Conservation (phyloP, 2,113 vertebrate species). For the Charina bottae region DNA sequence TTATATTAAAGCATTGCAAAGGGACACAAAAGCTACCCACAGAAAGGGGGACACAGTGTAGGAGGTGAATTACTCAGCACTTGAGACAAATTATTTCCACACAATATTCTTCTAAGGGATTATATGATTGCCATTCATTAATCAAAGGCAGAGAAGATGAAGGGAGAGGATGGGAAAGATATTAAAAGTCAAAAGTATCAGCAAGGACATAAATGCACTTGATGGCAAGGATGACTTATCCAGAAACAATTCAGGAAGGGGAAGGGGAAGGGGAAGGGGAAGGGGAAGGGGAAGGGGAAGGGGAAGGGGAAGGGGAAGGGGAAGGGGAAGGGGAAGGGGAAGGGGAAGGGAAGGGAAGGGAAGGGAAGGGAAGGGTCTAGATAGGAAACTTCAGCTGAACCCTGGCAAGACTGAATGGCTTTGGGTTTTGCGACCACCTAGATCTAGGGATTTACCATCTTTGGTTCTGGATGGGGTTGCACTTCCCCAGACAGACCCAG, state of each 20-base stretch:
- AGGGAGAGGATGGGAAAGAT: not conserved
- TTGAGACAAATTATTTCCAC: not conserved
- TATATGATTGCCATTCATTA: slow-evolving; percentile 3
- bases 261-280: too few relatives aligned
- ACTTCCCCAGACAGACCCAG: too few relatives aligned
- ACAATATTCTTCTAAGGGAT: slow-evolving; percentile 12
- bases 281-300: too few relatives aligned
- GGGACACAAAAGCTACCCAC: not conserved
- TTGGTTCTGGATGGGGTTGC: too few relatives aligned
- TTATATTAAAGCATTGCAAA: not conserved
- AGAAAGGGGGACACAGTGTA: not conserved
- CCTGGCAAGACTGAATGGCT: too few relatives aligned
- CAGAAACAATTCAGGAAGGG: not conserved
- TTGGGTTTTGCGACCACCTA: too few relatives aligned
- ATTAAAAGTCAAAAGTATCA: slow-evolving; percentile 21
- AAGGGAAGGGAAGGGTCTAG: not conserved
- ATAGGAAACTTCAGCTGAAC: too few relatives aligned
- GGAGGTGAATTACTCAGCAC: not conserved
- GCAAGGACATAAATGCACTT: not conserved
- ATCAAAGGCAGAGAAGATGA: slow-evolving; percentile 3
- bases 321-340: too few relatives aligned
- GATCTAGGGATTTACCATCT: too few relatives aligned
- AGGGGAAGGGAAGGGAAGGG: too few relatives aligned
- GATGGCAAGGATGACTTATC: not conserved
- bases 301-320: too few relatives aligned